Evolutionary conservation across 1,140 invertebrate genomes (phyloP), one percentile per base, ranked within the genome.

Genomic region (Hetaerina americana): DNA sequence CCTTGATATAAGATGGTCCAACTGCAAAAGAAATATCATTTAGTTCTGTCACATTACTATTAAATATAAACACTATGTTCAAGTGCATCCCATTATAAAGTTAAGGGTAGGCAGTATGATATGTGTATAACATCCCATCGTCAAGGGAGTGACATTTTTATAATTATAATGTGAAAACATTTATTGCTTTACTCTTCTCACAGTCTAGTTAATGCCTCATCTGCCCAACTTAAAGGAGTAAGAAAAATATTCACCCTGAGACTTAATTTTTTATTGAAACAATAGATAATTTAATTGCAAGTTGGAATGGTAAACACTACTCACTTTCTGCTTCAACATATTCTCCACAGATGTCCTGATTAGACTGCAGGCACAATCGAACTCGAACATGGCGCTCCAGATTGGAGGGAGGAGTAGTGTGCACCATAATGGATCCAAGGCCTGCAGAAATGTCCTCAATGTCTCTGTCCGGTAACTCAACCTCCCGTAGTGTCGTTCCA

Each of bases 261-360:
- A n/a, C n/a, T n/a, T n/a, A n/a, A n/a, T n/a, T n/a, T 71, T 5
- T 66, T 27, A 28, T 5, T 10, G 25, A 73, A 73, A 72, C 6
- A 24, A 40, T 40, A 15, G 31, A 40, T 40, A 40, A 8, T 40
- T 40, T 40, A 40, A 8, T 40, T 40, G 5, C 18, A 22, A 22
- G 69, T 26, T 26, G 26, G 49, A 68, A 57, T 27, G 49, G 5
- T 29, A 22, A 18, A 71, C 49, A 72, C 26, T 74, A 87, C 89
- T 91, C 81, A 93, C 91, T 88, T 76, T 92, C 88, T 27, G 92
- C 92, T 78, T 90, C 88, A 1, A 87, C 85, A 79, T 91, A 92
- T 28, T 93, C 90, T 28, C 92, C 91, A 78, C 93, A 95, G 73
- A 90, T 89, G 27, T 91, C 88, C 27, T 86, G 85, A 78, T 92